Evolutionary conservation across 37 sponge, comb jelly and placozoan genomes (phyloP), one percentile per base, ranked within the genome.

Genomic region (Spongilla lacustris): DNA sequence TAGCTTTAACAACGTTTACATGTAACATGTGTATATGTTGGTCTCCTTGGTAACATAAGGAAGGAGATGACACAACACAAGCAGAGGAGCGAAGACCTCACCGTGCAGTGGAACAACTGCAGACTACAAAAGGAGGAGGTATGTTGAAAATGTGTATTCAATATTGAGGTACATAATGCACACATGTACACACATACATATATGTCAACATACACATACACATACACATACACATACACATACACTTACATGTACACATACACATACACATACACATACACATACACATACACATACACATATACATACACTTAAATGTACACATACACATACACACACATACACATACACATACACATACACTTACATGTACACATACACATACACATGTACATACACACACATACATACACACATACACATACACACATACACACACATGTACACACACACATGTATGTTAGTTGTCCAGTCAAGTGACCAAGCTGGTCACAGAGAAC

Each of bases 111-210:
- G 66, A 76, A 81, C 29, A 69, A 81, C 36, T 35, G 50, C 26
- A 90, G 34, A 68, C 33, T 67, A 10, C 35, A 36, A 19, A 85
- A 77, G 58, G 71, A 90, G n/a, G 81, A 76, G 83, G 83, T 83
- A 2, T 32, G 67, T 37, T 34, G 23, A 67, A 66, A 9, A 14
- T 68, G 22, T 17, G 28, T 41, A 24, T 26, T 14, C 26, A 14
- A 76, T 76, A 36, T 0, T 38, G n/a, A n/a, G n/a, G 36, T 25
- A 27, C 1, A 23, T 23, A 6, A 75, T 75, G 10, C 14, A 21
- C 5, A 27, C 35, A 34, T 13, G 10, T 6, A 41, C 49, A 26
- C 36, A 37, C 35, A 35, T 50, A 49, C 38, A 4, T n/a, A 49
- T 38, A 37, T 27, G 49, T 38, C 14, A 8, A 29, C 74, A 28